Evolutionary conservation across 2,888 invertebrate species (phyloP).

Genomic region (Ctenicera cuprea): DNA sequence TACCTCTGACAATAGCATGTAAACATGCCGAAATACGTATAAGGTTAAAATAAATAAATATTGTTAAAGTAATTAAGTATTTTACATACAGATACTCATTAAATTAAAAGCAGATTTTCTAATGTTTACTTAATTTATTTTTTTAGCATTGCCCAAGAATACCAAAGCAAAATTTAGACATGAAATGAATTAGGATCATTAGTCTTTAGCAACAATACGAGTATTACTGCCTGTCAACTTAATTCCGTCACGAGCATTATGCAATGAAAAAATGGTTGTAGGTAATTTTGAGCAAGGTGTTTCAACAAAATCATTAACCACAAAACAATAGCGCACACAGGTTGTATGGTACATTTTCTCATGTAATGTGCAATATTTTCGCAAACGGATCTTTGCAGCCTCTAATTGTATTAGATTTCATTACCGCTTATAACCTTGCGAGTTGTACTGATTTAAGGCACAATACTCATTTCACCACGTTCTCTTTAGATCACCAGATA

Average conservation of each 20-base stretch:
- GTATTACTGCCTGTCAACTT: slow-evolving; percentile 15
- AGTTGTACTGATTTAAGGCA: slow-evolving; percentile 20
- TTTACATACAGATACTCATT: too few relatives aligned
- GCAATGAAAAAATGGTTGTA: slow-evolving; percentile 13
- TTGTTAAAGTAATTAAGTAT: too few relatives aligned
- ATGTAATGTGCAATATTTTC: slow-evolving; percentile 33
- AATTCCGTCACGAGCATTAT: slow-evolving; percentile 15
- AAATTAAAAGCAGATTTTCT: too few relatives aligned
- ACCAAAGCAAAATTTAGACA: too few relatives aligned
- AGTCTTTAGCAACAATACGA: slow-evolving; percentile 11
- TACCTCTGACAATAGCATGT: too few relatives aligned
- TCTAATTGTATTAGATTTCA: slow-evolving; percentile 31
- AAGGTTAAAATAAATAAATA: too few relatives aligned
- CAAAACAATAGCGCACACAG: slow-evolving; percentile 19
- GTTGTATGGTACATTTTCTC: slow-evolving; percentile 27
- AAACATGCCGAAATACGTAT: too few relatives aligned
- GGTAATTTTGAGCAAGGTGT: slow-evolving; percentile 26
- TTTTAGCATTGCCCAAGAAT: too few relatives aligned
- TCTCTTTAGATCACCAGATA: slow-evolving; percentile 19
- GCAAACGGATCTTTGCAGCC: slow-evolving; percentile 28
- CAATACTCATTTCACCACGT: slow-evolving; percentile 25
- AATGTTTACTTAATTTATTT: too few relatives aligned
- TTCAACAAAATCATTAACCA: slow-evolving; percentile 25
- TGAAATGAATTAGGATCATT: not conserved
- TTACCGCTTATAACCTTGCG: slow-evolving; percentile 19